Percentiles rank a stretch among this genome's conserved stretches.
phyloP scores from a whole-genome alignment of 2,113 vertebrate species.

The Porphyrio hochstetteri region DNA sequence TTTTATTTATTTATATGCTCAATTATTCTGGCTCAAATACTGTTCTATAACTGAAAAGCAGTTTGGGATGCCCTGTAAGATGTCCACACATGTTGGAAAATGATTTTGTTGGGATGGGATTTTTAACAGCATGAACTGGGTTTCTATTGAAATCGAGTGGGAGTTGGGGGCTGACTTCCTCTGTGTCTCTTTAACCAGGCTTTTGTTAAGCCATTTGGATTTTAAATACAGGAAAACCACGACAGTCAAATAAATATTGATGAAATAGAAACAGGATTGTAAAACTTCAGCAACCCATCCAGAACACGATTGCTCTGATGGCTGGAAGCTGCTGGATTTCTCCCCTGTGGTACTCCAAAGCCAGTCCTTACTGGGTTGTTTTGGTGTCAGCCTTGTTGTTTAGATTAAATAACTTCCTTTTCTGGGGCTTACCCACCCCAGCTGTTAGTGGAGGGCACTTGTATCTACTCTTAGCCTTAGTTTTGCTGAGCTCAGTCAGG shows the following conservation, averaged over 20 bases:
- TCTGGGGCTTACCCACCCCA: background rate
- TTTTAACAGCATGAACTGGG: background rate
- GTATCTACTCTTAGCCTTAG: background rate
- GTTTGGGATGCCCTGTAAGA: constrained; percentile 56
- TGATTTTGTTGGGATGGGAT: background rate
- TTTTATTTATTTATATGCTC: constrained; percentile 72
- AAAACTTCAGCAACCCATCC: background rate
- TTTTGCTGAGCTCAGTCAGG: background rate
- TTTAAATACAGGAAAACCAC: background rate
- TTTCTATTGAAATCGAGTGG: background rate
- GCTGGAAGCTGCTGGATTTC: background rate
- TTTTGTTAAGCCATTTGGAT: background rate
- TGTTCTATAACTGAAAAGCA: constrained; percentile 50
- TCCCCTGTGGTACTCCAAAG: background rate
- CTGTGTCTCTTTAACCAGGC: background rate
- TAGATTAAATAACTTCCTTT: background rate
- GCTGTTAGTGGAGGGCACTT: background rate
- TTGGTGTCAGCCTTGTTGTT: background rate
- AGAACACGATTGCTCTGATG: background rate
- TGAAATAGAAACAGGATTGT: background rate
- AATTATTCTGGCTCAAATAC: constrained; percentile 67
- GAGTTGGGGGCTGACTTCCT: background rate
- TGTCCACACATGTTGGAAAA: constrained; percentile 27
- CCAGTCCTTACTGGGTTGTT: background rate
- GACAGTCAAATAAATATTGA: background rate